Base-by-base conservation (phyloP, 2,888 invertebrate species). In the Hypolimnas misippus region DNA sequence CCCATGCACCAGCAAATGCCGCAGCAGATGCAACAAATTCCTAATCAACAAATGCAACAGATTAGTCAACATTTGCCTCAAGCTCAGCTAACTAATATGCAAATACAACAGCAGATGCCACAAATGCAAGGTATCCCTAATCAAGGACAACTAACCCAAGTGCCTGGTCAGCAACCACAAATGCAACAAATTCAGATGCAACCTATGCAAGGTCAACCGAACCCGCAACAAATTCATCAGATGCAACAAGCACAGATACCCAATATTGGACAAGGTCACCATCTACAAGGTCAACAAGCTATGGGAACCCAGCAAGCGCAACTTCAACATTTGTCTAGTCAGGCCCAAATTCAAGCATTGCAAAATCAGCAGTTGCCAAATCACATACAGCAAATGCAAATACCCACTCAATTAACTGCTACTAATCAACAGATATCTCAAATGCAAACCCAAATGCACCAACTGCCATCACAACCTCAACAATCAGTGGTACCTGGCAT, bases 281-380 rank as follows among this genome's bases (percentile, higher is more conserved):
- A 92, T 70, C 72, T 92, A 73, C 92, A 91, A 70, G 82, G 84
- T 21, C 93, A 93, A 69, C 92, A 91, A 66, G 62, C 84, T 0
- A 87, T 92, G 82, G 84, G 84, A 8, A 79, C 86, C 8, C 92
- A 92, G 67, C 93, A 92, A 66, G 81, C 91, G n/a, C 93, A 91
- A 73, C 81, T 92, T 51, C 93, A 92, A 69, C 92, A 92, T 73
- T 81, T 91, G 75, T 87, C 89, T 58, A 92, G 89, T 73, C 92
- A 92, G 72, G 90, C 91, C 35, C 92, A 93, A 72, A 92, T 93
- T 58, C 93, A 92, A 72, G 91, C 92, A 31, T 75, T 93, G 67
- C 92, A 93, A 70, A 90, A 87, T 66, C 93, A 93, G 73, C 93
- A 93, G 75, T 88, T 93, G 66, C 91, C 88, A 73, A 90, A 93